Evolutionary conservation across 2,113 vertebrate species (phyloP), one percentile per base, ranked within the genome.

Genomic region (Suncus etruscus): DNA sequence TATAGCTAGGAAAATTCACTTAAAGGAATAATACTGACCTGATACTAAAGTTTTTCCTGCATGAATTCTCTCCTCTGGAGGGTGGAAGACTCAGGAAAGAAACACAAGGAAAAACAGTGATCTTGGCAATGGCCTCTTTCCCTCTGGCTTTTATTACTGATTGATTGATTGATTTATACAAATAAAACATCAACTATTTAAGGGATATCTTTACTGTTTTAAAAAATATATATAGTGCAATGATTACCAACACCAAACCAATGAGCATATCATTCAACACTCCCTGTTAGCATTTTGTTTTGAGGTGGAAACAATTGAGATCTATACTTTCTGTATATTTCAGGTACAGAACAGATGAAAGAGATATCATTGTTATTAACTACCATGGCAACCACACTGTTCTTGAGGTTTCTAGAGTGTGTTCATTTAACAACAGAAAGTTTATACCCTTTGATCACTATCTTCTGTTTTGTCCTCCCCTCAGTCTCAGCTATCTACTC

Each of bases 381-480:
- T 31, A 61, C 16, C 27, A 66, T 65, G 51, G 45, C 51, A 15
- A 73, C 47, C 47, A 85, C 24, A 66, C 48, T 85, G 24, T 58
- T 84, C 58, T 16, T 69, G 39, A 80, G 16, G 48, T 48, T 84
- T 93, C 87, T 15, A 25, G 82, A 81, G 75, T 29, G 58, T 81
- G 80, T 39, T 86, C 76, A 90, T 81, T 68, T 85, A 61, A 61
- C 14, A 76, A 81, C 24, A 47, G 69, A 81, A 81, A 90, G 50
- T 75, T 39, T 83, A n/a, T 77, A 69, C 14, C 51, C n/a, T 88
- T 83, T 88, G 79, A 77, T 88, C 50, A 65, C 2, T n/a, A 69
- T 61, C 51, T 86, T 39, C 77, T n/a, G 48, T 61, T 73, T 39
- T 85, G 69, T 61, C 48, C 24, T 63, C 14, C 50, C 72, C 32